Evolutionary conservation across 2,113 vertebrate species (phyloP).

Genomic region (Malurus cyaneus): DNA sequence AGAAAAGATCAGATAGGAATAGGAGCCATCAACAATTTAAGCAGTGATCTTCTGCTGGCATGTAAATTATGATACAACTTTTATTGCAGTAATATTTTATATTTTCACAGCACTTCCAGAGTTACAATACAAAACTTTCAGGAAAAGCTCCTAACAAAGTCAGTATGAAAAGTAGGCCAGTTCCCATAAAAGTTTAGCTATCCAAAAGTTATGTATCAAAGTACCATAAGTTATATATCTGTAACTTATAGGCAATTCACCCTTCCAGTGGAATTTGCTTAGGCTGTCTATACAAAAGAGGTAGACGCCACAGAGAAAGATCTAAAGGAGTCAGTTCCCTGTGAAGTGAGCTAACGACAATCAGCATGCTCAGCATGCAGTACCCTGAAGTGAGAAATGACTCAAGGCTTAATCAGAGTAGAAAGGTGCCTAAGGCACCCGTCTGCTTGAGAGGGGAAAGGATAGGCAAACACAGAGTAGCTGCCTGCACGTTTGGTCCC

Average conservation of each 20-base stretch:
- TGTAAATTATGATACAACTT: background rate
- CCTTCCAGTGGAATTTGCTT: conserved; percentile 33
- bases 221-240: background rate
- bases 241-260: background rate
- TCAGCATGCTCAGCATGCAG: conserved; percentile 38
- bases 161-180: conserved; percentile 21
- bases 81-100: background rate
- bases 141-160: background rate
- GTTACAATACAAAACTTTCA: background rate
- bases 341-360: conserved; percentile 8
- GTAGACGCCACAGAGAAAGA: conserved; percentile 4
- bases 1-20: background rate
- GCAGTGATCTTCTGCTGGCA: background rate
- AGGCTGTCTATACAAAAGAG: background rate
- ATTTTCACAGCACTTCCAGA: background rate
- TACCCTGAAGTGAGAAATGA: conserved; percentile 32
- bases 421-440: conserved; percentile 41
- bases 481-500: background rate
- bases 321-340: background rate
- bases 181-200: conserved; percentile 4
- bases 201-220: conserved; percentile 24
- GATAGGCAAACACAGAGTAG: background rate
- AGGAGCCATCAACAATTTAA: background rate
- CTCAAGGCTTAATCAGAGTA: conserved; percentile 35
- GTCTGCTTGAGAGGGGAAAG: background rate